Conservation (phyloP, 2,888 invertebrate species). For the Agrilus mali region DNA sequence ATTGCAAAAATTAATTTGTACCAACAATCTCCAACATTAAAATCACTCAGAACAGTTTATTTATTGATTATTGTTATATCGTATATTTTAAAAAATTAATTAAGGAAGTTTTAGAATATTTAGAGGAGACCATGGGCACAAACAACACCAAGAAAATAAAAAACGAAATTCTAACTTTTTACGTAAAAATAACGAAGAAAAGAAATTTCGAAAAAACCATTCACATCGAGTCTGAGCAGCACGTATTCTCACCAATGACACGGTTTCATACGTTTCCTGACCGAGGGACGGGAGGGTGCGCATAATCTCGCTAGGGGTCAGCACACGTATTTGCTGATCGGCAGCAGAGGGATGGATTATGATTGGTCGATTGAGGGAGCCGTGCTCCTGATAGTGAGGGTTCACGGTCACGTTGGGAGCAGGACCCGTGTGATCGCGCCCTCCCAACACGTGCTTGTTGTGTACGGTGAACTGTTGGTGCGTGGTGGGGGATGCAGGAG, state of each 20-base stretch:
- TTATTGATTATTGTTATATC: no score
- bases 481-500: slow-evolving; percentile 24
- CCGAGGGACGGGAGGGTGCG: slow-evolving; percentile 77
- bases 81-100: slow-evolving; percentile 8
- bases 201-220: slow-evolving; percentile 8
- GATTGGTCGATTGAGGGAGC: slow-evolving; percentile 13
- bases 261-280: slow-evolving; percentile 54
- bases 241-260: slow-evolving; percentile 31
- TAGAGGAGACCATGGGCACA: slow-evolving; percentile 2
- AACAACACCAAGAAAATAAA: slow-evolving; percentile 12
- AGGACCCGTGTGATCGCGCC: slow-evolving; percentile 43
- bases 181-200: slow-evolving; percentile 5
- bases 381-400: slow-evolving; percentile 36
- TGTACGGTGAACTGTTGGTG: slow-evolving; percentile 35
- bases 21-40: no score
- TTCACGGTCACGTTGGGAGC: slow-evolving; percentile 58
- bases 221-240: slow-evolving; percentile 5
- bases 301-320: slow-evolving; percentile 84
- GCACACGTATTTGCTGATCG: slow-evolving; percentile 78
- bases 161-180: slow-evolving; percentile 11
- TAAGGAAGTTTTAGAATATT: slow-evolving; percentile 9
- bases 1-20: no score
- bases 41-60: no score
- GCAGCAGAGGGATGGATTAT: slow-evolving; percentile 26
- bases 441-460: slow-evolving; percentile 31